Evolutionary conservation across 2,797 vertebrate species (phyloP).

Genomic region (Limnodromus scolopaceus): DNA sequence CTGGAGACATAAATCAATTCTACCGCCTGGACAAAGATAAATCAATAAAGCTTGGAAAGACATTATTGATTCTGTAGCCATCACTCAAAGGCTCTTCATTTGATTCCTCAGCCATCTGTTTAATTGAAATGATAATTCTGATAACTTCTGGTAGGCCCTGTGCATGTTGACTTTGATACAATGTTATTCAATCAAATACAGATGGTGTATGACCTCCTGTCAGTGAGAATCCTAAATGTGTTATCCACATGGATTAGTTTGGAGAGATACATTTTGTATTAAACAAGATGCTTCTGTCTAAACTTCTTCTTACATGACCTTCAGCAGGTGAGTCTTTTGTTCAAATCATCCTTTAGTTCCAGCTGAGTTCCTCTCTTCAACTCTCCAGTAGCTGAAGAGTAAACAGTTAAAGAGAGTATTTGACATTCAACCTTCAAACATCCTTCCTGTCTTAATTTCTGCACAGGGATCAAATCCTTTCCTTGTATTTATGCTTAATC

Average conservation of each 20-base stretch:
- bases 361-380: not conserved
- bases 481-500: not conserved
- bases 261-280: slow-evolving; percentile 35
- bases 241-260: slow-evolving; percentile 40
- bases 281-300: slow-evolving; percentile 49
- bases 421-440: slow-evolving; percentile 17
- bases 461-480: not conserved
- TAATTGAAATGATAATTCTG: slow-evolving; percentile 86
- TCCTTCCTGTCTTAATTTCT: slow-evolving; percentile 12
- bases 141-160: slow-evolving; percentile 69
- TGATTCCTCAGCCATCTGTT: slow-evolving; percentile 85
- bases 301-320: slow-evolving; percentile 33
- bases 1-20: slow-evolving; percentile 79
- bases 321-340: slow-evolving; percentile 20
- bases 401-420: not conserved
- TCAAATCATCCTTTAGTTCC: not conserved
- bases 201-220: slow-evolving; percentile 41
- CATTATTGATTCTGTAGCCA: slow-evolving; percentile 84
- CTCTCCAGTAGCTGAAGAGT: not conserved
- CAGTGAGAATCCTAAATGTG: slow-evolving; percentile 41
- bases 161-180: slow-evolving; percentile 72
- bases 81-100: slow-evolving; percentile 83
- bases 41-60: slow-evolving; percentile 86
- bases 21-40: slow-evolving; percentile 74
- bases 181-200: slow-evolving; percentile 71